These are phyloP conservation scores for Esox masquinongy DNA, from an alignment of 2,797 vertebrate genomes.

Conservation along the genomic window DNA sequence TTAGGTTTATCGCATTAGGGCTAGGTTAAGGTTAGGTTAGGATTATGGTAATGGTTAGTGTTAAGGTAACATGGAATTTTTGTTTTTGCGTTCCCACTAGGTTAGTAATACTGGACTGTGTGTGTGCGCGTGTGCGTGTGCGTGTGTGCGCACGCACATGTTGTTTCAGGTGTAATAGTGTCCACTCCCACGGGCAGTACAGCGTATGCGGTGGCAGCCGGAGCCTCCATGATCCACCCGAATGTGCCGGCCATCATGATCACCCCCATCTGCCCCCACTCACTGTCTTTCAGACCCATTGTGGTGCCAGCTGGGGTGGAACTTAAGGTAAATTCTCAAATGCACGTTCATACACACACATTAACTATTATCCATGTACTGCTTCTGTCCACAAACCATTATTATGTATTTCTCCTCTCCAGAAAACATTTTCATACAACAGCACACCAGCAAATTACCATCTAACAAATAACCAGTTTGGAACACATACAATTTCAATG, in stretches of 20 bases:
- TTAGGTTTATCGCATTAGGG: too few species aligned
- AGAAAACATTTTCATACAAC: not conserved
- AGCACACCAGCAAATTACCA: not conserved
- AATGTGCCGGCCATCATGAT: slow-evolving; percentile 86
- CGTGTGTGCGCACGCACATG: too few species aligned
- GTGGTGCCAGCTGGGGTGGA: slow-evolving; percentile 85
- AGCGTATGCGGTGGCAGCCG: slow-evolving; percentile 79
- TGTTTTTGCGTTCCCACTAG: too few species aligned
- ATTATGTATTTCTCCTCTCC: not conserved
- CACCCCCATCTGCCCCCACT: slow-evolving; percentile 84
- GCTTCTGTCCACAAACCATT: not conserved
- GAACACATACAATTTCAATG: not conserved
- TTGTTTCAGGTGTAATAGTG: slow-evolving; percentile 77
- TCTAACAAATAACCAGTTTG: not conserved
- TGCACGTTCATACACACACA: not conserved
- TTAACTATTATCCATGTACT: not conserved
- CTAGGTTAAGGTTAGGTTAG: too few species aligned
- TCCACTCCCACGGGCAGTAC: slow-evolving; percentile 84
- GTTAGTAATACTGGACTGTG: not conserved
- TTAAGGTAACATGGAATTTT: too few species aligned
- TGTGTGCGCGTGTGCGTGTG: too few species aligned
- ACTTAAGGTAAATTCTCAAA: slow-evolving; percentile 67
- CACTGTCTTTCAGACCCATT: slow-evolving; percentile 83
- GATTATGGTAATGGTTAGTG: too few species aligned
- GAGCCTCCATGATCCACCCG: slow-evolving; percentile 85